Conservation (phyloP, 2,113 vertebrate genomes). For the Notarius quadriscutis region DNA sequence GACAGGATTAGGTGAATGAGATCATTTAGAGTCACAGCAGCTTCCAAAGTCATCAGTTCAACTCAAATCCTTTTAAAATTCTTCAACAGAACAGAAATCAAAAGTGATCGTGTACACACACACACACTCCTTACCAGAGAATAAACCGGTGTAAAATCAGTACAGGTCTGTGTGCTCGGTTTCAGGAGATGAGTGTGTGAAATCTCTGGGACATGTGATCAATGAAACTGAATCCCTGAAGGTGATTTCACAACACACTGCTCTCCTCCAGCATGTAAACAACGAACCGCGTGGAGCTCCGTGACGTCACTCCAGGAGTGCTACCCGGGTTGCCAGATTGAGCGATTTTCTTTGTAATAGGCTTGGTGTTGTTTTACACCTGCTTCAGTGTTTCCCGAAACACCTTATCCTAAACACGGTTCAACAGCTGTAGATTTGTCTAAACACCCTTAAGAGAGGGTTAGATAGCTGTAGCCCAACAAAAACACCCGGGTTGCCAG, state of each 20-base stretch:
- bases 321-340: background rate
- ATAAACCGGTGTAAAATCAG: background rate
- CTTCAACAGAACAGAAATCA: too few relatives aligned
- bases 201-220: background rate
- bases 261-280: constrained; percentile 71
- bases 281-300: constrained; percentile 62
- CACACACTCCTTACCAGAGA: background rate
- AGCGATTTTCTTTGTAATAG: background rate
- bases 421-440: background rate
- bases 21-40: too few relatives aligned
- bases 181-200: background rate
- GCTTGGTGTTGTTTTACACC: background rate
- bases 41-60: background rate
- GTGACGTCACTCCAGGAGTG: constrained; percentile 46
- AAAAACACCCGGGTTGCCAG: too few relatives aligned
- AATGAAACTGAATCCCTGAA: constrained; percentile 43
- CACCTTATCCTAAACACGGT: background rate
- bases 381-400: background rate
- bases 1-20: too few relatives aligned
- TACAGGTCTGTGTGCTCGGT: background rate
- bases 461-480: too few relatives aligned
- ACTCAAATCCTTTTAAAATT: background rate
- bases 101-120: background rate
- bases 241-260: constrained; percentile 9
- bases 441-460: too few relatives aligned